phyloP scores from a whole-genome alignment of 2,888 invertebrate genomes.

The Mactromeris polynyma region DNA sequence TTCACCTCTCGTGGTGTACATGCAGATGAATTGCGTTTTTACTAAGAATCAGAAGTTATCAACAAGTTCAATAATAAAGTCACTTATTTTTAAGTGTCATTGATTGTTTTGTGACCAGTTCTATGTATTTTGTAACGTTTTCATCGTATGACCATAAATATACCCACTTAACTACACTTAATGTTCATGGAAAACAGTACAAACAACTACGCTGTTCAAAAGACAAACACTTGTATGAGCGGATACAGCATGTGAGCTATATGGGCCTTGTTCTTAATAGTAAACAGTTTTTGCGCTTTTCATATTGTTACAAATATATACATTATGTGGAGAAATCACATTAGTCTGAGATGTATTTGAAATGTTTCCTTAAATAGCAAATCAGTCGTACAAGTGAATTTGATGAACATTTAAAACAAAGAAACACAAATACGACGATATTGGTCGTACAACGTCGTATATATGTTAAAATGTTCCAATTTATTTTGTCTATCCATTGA shows the following conservation, averaged over 20 bases:
- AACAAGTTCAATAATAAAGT: background rate
- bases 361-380: background rate
- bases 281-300: background rate
- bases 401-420: no score
- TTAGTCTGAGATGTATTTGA: background rate
- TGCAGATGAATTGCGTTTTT: no score
- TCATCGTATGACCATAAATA: background rate
- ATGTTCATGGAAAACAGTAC: no score
- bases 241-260: no score
- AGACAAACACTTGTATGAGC: background rate
- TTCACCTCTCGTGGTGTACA: no score
- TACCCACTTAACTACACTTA: background rate
- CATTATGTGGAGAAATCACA: background rate
- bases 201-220: background rate
- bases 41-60: background rate
- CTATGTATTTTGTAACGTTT: background rate
- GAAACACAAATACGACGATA: background rate
- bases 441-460: background rate
- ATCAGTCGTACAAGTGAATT: no score
- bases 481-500: background rate
- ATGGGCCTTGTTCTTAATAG: background rate
- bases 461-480: background rate
- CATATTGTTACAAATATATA: background rate
- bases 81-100: background rate
- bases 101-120: background rate